Evolutionary conservation across 2,113 vertebrate genomes (phyloP), one percentile per base, ranked within the genome.

Genomic region (Antennarius striatus): DNA sequence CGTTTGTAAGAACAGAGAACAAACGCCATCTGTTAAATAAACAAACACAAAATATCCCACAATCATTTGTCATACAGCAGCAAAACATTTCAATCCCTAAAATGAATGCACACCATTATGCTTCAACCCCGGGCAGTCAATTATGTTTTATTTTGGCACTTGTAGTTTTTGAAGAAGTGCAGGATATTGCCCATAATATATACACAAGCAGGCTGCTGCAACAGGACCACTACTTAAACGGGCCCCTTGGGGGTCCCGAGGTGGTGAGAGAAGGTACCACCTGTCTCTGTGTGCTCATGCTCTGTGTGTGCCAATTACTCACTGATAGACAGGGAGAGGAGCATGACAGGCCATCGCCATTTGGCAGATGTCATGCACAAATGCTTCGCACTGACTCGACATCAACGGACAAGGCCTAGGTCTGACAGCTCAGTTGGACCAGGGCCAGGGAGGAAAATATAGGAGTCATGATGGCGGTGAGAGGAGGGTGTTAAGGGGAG

Each of bases 21-120:
- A 92, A 92, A 91, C 81, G 83, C 90, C 91, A 93, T 93, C 91
- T 93, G 92, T 91, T 92, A 89, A 81, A 87, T 69, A 91, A 92
- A 92, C 88, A 92, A 90, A 90, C 77, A 86, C 58, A 49, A 79
- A 79, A 88, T 81, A 87, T 73, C 52, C 52, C 69, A 22, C 79
- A 28, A 68, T 85, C 60, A 57, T 73, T 86, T 83, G 82, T 55
- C 75, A 63, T 49, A 68, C 69, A 77, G 66, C 39, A 77, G 57
- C 50, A 84, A 87, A 87, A 89, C 66, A 87, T 87, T 86, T 84
- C 81, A 80, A 84, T 76, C 63, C 79, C 56, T 59, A 45, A 75
- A 91, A 89, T 84, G 71, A 90, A 88, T 74, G 68, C 77, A 81
- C 51, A 78, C 81, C 80, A 84, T 90, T 89, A 86, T 53, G 71